A percentile compares a stretch with the other conserved stretches of the same genome.
Evolutionary conservation across 2,113 vertebrate species (phyloP).

Genomic region (Nannospalax galili): DNA sequence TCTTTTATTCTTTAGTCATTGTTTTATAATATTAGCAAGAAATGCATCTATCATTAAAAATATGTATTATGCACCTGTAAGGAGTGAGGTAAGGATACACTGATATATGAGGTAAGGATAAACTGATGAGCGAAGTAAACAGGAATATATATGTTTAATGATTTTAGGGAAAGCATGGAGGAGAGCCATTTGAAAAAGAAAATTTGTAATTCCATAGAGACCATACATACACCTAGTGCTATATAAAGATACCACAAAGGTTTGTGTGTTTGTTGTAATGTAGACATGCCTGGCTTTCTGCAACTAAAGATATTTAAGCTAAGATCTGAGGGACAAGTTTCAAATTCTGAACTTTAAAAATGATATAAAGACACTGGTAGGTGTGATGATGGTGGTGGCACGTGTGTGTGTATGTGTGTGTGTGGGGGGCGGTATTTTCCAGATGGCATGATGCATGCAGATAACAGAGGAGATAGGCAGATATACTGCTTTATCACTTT

Average conservation of each 20-base stretch:
- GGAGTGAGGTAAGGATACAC: not conserved
- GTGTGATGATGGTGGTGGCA: no score
- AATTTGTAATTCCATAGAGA: not conserved
- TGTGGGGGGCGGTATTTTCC: no score
- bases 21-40: not conserved
- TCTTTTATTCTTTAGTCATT: not conserved
- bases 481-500: not conserved
- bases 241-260: not conserved
- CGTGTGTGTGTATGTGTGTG: no score
- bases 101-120: not conserved
- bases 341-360: not conserved
- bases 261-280: not conserved
- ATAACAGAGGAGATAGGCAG: not conserved
- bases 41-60: not conserved
- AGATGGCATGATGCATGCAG: not conserved
- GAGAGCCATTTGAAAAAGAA: not conserved
- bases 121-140: not conserved
- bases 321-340: not conserved
- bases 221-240: not conserved
- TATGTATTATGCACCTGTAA: not conserved
- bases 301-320: not conserved
- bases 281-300: not conserved
- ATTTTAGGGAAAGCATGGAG: not conserved
- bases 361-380: not conserved
- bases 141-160: not conserved